Evolutionary conservation across 2,797 vertebrate species (phyloP).

Genomic region (Miichthys miiuy): DNA sequence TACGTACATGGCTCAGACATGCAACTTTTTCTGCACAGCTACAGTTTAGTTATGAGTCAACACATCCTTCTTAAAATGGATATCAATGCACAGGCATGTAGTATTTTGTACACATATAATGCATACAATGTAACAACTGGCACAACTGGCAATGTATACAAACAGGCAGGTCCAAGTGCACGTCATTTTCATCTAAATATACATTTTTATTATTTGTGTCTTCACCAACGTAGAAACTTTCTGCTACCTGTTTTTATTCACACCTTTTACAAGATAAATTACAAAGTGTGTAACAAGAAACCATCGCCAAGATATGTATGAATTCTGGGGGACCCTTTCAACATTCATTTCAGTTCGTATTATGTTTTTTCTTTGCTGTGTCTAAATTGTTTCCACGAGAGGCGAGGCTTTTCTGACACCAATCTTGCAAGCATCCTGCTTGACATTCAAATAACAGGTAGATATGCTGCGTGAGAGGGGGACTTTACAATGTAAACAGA

Average conservation of each 20-base stretch:
- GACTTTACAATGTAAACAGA: constrained; percentile 21
- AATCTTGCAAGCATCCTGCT: constrained; percentile 6
- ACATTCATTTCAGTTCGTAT: constrained; percentile 4
- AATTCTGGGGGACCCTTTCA: constrained; percentile 14
- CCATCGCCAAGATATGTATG: constrained; percentile 19
- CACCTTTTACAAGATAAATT: constrained; percentile 11
- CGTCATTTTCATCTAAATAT: constrained; percentile 1
- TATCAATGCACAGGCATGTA: neutral
- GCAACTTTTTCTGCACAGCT: neutral
- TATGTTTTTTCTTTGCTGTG: neutral
- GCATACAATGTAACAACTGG: neutral
- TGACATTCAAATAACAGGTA: constrained; percentile 7
- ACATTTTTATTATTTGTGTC: constrained; percentile 14
- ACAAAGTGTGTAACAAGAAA: neutral
- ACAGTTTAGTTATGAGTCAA: neutral
- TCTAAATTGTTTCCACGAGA: constrained; percentile 22
- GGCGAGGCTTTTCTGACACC: constrained; percentile 1
- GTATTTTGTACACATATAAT: neutral
- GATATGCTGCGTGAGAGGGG: neutral
- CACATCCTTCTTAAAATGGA: neutral
- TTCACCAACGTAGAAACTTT: constrained; percentile 8
- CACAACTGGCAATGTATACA: neutral
- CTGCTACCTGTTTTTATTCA: constrained; percentile 3
- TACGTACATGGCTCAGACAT: neutral
- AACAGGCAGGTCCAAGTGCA: neutral